phyloP scores from a whole-genome alignment of 2,888 invertebrate genomes.

The Drosophila heteroneura region DNA sequence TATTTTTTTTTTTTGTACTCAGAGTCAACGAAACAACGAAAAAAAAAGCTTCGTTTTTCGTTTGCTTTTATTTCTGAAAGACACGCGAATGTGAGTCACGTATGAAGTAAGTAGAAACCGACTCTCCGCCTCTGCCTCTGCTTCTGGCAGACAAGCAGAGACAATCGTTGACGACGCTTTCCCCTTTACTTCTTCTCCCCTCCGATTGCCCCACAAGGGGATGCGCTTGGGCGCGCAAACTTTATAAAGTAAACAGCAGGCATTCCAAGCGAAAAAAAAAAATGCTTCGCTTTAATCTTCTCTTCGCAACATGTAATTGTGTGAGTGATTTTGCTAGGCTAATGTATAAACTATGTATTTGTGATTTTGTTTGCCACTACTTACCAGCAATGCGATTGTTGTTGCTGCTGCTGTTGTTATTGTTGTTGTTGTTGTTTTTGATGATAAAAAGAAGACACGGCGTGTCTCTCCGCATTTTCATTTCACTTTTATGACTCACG shows the following conservation, averaged over 20 bases:
- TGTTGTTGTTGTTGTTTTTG: conserved; percentile 84
- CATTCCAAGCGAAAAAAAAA: conserved; percentile 65
- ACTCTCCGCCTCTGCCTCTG: conserved; percentile 52
- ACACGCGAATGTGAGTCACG: conserved; percentile 81
- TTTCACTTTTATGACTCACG: conserved; percentile 86
- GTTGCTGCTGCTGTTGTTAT: conserved; percentile 43
- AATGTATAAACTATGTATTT: conserved; percentile 23
- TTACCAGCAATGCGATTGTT: conserved; percentile 73
- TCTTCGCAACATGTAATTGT: conserved; percentile 36
- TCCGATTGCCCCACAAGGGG: conserved; percentile 13
- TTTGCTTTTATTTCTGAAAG: conserved; percentile 75
- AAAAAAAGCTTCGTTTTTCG: conserved; percentile 63
- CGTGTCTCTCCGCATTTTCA: conserved; percentile 88
- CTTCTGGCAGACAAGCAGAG: conserved; percentile 24
- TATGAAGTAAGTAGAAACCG: conserved; percentile 79
- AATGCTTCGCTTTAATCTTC: conserved; percentile 44
- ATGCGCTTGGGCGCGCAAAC: conserved; percentile 66
- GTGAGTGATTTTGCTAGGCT: conserved; percentile 51
- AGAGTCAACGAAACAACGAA: conserved; percentile 52
- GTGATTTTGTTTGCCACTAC: conserved; percentile 39
- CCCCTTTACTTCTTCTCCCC: conserved; percentile 1
- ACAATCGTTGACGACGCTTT: conserved; percentile 48
- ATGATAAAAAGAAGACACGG: conserved; percentile 88
- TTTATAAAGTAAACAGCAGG: conserved; percentile 69
- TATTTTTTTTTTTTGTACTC: conserved; percentile 50